Evolutionary conservation across 2,888 invertebrate species (phyloP).

Genomic region (Idaea biselata): DNA sequence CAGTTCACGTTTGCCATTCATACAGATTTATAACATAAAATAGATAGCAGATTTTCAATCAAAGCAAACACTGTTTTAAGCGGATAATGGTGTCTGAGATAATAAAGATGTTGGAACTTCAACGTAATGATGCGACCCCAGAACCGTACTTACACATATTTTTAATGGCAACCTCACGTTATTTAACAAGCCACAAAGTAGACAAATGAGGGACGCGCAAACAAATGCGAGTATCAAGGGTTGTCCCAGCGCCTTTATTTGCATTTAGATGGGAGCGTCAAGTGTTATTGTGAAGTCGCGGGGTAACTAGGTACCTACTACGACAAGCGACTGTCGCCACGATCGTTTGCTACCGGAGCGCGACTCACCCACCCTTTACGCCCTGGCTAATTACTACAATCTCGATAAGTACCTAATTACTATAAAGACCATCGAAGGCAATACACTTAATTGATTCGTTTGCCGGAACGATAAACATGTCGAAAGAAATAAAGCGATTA

Average conservation of each 20-base stretch:
- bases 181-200: conserved; percentile 49
- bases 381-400: conserved; percentile 55
- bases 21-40: conserved; percentile 29
- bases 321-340: conserved; percentile 16
- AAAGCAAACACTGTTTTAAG: conserved; percentile 5
- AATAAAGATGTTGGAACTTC: conserved; percentile 1
- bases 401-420: conserved; percentile 43
- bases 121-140: conserved; percentile 24
- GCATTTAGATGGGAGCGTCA: conserved; percentile 71
- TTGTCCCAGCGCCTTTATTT: conserved; percentile 59
- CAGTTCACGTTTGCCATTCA: not conserved
- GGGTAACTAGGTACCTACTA: conserved; percentile 15
- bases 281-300: conserved; percentile 51
- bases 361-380: conserved; percentile 30
- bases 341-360: conserved; percentile 36
- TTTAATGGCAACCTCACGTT: conserved; percentile 19
- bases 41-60: conserved; percentile 14
- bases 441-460: not conserved
- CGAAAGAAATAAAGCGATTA: not conserved
- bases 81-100: not conserved
- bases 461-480: not conserved
- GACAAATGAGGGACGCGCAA: conserved; percentile 70
- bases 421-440: conserved; percentile 7
- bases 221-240: conserved; percentile 60
- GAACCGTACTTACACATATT: conserved; percentile 15